phyloP scores from a whole-genome alignment of 2,797 vertebrate species.

The Coendou prehensilis region DNA sequence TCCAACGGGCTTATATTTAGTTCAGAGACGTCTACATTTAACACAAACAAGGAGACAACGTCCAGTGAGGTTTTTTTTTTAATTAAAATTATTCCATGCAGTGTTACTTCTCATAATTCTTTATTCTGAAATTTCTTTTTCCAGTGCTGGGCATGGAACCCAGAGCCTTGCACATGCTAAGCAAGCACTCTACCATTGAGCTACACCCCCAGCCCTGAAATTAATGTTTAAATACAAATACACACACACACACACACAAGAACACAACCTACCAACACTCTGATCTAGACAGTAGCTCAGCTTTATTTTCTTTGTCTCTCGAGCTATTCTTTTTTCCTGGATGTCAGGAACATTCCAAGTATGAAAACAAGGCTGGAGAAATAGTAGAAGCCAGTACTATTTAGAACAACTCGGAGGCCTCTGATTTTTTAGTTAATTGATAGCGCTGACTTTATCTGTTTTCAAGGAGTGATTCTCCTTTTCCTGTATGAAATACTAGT shows the following conservation, averaged over 20 bases:
- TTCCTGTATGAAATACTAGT: slow-evolving; percentile 57
- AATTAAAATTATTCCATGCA: slow-evolving; percentile 57
- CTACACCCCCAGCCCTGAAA: background rate
- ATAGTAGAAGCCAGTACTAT: slow-evolving; percentile 54
- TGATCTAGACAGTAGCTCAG: background rate
- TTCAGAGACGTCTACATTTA: slow-evolving; percentile 17
- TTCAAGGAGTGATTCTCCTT: slow-evolving; percentile 64
- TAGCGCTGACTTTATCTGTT: slow-evolving; percentile 43
- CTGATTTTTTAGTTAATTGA: slow-evolving; percentile 67
- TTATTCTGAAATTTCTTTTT: slow-evolving; percentile 17
- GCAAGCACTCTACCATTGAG: background rate
- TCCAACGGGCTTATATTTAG: slow-evolving; percentile 51
- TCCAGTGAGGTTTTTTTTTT: background rate
- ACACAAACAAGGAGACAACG: background rate
- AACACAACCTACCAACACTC: background rate
- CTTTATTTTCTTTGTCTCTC: slow-evolving; percentile 38
- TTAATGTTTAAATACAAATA: slow-evolving; percentile 6
- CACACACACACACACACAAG: background rate
- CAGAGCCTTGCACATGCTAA: background rate
- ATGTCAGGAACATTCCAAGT: slow-evolving; percentile 2
- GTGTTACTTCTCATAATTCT: slow-evolving; percentile 20
- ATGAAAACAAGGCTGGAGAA: slow-evolving; percentile 65
- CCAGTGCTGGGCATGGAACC: background rate
- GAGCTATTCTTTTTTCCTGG: slow-evolving; percentile 51
- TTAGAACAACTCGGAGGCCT: slow-evolving; percentile 58